Percentiles rank a stretch among this genome's conserved stretches.
These are phyloP conservation scores for Heteronetta atricapilla DNA, from an alignment of 2,113 vertebrate genomes.

Conservation along the genomic window DNA sequence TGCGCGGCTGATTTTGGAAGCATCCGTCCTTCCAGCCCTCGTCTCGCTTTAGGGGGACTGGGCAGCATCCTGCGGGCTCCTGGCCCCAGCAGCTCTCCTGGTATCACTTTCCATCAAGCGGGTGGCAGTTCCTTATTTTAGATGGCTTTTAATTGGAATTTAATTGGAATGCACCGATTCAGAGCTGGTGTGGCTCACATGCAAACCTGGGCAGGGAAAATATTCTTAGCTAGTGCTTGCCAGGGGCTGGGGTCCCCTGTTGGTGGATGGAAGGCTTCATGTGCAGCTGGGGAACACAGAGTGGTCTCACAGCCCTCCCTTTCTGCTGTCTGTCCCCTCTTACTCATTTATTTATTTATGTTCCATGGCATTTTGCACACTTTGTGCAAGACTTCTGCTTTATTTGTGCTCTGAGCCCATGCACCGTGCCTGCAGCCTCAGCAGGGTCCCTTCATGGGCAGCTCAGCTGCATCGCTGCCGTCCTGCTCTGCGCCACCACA, in stretches of 20 bases:
- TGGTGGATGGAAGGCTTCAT: background rate
- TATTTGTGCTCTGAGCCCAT: too few relatives aligned
- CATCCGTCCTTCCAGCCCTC: background rate
- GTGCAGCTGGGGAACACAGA: background rate
- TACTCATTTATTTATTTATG: too few relatives aligned
- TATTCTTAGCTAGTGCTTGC: background rate
- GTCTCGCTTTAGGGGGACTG: background rate
- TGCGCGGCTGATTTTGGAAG: background rate
- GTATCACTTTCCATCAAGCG: background rate
- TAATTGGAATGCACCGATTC: background rate
- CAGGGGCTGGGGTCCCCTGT: background rate
- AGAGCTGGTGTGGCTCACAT: accelerated
- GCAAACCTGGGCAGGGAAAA: background rate
- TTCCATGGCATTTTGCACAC: too few relatives aligned
- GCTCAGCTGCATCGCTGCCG: background rate
- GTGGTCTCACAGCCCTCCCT: background rate
- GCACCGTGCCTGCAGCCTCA: background rate
- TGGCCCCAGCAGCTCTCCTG: background rate
- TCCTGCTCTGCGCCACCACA: accelerated
- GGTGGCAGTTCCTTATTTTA: background rate
- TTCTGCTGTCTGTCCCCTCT: too few relatives aligned
- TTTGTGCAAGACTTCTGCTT: too few relatives aligned
- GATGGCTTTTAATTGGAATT: background rate
- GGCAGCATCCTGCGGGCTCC: background rate
- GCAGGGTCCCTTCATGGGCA: accelerated